A percentile compares a stretch with the other conserved stretches of the same genome.
phyloP scores from a whole-genome alignment of 1,140 invertebrate genomes.

The Probaryconus sp. region DNA sequence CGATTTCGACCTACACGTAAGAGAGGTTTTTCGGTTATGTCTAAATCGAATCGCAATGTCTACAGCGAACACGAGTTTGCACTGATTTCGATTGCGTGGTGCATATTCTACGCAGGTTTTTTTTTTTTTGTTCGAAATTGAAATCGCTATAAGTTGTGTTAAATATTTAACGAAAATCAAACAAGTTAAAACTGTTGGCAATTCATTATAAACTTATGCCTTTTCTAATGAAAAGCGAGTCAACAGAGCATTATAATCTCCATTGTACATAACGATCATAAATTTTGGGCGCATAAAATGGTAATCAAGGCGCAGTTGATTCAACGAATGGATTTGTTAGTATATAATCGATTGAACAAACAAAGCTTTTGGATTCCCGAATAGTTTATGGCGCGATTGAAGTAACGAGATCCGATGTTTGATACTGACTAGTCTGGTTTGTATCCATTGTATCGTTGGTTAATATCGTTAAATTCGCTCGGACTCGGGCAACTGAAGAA shows the following conservation, averaged over 20 bases:
- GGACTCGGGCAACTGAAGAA: not conserved
- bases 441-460: constrained; percentile 6
- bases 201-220: constrained; percentile 21
- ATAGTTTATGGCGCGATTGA: constrained; percentile 37
- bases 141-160: too few relatives aligned
- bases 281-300: constrained; percentile 39
- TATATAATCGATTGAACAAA: constrained; percentile 39
- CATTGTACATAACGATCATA: constrained; percentile 29
- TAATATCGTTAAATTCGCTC: constrained; percentile 41
- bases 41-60: too few relatives aligned
- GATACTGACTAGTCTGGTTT: constrained; percentile 28
- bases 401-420: constrained; percentile 36
- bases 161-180: constrained; percentile 9
- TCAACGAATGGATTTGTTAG: constrained; percentile 36
- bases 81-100: too few relatives aligned
- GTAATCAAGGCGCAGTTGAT: constrained; percentile 36
- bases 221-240: constrained; percentile 29
- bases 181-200: too few relatives aligned
- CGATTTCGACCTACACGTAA: too few relatives aligned
- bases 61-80: too few relatives aligned
- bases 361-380: constrained; percentile 25
- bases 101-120: too few relatives aligned
- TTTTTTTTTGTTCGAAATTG: too few relatives aligned
- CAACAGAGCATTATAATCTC: constrained; percentile 45
- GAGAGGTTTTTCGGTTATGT: too few relatives aligned